Base-by-base conservation (phyloP, 2,888 invertebrate genomes). In the Cephus pygmeus region DNA sequence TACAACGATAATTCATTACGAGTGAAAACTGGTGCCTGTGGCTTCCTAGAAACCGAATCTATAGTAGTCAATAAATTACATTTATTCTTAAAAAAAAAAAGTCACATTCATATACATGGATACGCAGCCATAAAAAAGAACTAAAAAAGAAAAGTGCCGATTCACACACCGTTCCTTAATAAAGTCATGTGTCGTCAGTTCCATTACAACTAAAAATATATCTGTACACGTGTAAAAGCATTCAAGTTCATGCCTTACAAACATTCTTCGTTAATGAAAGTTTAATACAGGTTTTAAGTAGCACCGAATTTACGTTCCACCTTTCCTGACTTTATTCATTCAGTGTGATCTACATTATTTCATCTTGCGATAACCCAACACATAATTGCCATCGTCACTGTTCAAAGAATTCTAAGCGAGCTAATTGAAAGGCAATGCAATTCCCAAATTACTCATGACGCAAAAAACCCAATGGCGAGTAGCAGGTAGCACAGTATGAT, bases 51-150 rank as follows among this genome's bases (percentile, higher is more conserved):
- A 82, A 80, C 80, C 75, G 71, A 79, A 73, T 76, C 79, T 76
- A 76, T 15, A 85, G 81, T 84, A 84, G 81, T 83, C 82, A 85
- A 89, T 88, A 88, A 88, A 88, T 89, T 87, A 89, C 81, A 83
- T 87, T 87, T 88, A 86, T 88, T 88, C 84, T 82, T 86, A 86
- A 83, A 87, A 85, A 84, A 84, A 86, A 34, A 74, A 36, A 35
- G 73, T 74, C 82, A 84, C 84, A 85, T 86, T 85, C 80, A 83
- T 83, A 81, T 87, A 86, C 83, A 87, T 85, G 80, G 80, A 87
- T 82, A 84, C 82, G 79, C 82, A 83, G 84, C 81, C 78, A 84
- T 84, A 84, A 85, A 86, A 84, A 86, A 82, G 78, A 83, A 83
- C 79, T 82, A 83, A 85, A 82, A 80, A 71, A 77, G 80, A 75